These are phyloP conservation scores for Drosophila guanche DNA, from an alignment of 1,140 invertebrate genomes.

Conservation along the genomic window DNA sequence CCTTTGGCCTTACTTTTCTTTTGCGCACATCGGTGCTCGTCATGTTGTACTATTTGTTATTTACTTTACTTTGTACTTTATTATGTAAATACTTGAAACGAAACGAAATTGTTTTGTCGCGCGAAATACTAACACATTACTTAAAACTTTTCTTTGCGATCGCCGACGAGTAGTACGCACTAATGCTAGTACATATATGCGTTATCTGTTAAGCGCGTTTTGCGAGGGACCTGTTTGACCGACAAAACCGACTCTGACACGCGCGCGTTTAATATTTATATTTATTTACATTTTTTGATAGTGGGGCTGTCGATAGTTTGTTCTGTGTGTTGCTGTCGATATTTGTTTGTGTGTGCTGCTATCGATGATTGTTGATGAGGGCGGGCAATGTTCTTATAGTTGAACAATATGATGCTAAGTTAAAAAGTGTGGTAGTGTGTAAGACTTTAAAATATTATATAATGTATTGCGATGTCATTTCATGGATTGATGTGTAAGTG, in stretches of 20 bases:
- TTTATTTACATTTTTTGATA: conserved; percentile 7
- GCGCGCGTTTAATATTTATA: conserved; percentile 30
- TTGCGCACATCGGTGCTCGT: conserved; percentile 64
- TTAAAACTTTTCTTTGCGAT: background rate
- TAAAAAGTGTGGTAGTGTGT: too few relatives aligned
- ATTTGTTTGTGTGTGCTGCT: too few relatives aligned
- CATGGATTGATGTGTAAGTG: too few relatives aligned
- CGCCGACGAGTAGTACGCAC: conserved; percentile 18
- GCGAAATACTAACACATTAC: background rate
- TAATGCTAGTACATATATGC: background rate
- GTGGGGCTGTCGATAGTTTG: too few relatives aligned
- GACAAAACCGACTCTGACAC: conserved; percentile 7
- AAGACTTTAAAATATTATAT: too few relatives aligned
- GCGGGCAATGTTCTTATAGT: too few relatives aligned
- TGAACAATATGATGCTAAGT: too few relatives aligned
- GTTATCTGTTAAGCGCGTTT: conserved; percentile 13
- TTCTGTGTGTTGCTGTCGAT: too few relatives aligned
- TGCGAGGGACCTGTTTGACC: background rate
- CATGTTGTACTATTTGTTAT: conserved; percentile 40
- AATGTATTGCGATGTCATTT: too few relatives aligned
- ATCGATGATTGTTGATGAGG: too few relatives aligned
- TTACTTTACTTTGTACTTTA: conserved; percentile 33
- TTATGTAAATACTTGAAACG: conserved; percentile 46
- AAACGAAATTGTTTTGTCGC: background rate
- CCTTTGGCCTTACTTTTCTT: conserved; percentile 67